These are phyloP conservation scores for Falcunculus frontatus DNA, from an alignment of 2,113 vertebrate species.

Conservation along the genomic window DNA sequence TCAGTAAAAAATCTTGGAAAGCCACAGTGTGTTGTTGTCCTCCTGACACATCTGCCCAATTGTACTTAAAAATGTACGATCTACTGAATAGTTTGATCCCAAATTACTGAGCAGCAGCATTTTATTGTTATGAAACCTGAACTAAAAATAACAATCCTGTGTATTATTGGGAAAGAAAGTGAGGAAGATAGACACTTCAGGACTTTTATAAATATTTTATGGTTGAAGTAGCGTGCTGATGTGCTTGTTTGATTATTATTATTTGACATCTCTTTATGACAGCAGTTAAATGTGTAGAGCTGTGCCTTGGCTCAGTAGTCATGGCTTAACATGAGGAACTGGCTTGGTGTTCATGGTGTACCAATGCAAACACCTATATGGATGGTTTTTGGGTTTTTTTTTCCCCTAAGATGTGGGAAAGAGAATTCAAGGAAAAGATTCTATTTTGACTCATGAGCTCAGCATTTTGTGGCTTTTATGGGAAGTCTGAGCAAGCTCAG, in stretches of 20 bases:
- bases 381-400: neutral
- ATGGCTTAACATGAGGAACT: neutral
- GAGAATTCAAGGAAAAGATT: neutral
- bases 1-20: neutral
- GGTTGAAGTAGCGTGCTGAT: neutral
- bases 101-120: neutral
- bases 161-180: neutral
- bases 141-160: neutral
- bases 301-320: neutral
- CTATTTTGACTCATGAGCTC: constrained; percentile 1
- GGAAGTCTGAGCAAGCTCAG: neutral
- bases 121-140: neutral
- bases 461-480: constrained; percentile 34
- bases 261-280: neutral
- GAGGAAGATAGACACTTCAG: neutral
- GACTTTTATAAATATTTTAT: constrained; percentile 43
- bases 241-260: constrained; percentile 23
- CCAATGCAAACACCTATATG: neutral
- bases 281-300: neutral
- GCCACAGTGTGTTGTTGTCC: neutral
- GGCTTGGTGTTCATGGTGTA: neutral
- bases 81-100: neutral
- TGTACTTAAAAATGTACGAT: neutral
- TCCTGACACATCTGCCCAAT: neutral
- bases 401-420: neutral